A percentile compares a stretch with the other conserved stretches of the same genome.
Evolutionary conservation across 2,888 invertebrate species (phyloP).

Genomic region (Emmelina monodactyla): DNA sequence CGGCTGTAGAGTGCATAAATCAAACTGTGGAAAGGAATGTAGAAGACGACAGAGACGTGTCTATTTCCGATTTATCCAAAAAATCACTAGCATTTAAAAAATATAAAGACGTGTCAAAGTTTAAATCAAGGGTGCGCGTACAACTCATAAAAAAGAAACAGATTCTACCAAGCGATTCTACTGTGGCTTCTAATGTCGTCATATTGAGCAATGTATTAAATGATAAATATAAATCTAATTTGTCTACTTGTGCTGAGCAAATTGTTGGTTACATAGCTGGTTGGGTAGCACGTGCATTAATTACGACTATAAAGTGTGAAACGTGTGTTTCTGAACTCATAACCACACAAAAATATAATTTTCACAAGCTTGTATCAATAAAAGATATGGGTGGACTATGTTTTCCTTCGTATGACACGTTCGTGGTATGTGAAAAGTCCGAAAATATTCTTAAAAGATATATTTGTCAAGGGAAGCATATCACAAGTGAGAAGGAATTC

Average conservation of each 20-base stretch:
- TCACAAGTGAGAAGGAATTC: too few relatives aligned
- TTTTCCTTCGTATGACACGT: conserved; percentile 3
- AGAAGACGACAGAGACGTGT: background rate
- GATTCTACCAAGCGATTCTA: too few relatives aligned
- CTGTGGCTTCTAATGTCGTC: too few relatives aligned
- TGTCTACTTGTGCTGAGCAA: too few relatives aligned
- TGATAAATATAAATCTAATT: too few relatives aligned
- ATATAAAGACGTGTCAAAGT: too few relatives aligned
- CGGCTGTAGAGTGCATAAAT: background rate
- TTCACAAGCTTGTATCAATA: conserved; percentile 6
- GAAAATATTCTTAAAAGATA: conserved; percentile 10
- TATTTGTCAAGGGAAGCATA: too few relatives aligned
- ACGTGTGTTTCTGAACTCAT: conserved; percentile 2
- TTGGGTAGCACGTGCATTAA: conserved; percentile 2
- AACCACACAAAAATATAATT: conserved; percentile 2
- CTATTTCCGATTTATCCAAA: background rate
- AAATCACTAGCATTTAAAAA: too few relatives aligned
- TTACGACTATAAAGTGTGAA: conserved; percentile 4
- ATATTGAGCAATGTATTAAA: too few relatives aligned
- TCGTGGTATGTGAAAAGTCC: conserved; percentile 5
- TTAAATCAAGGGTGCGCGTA: too few relatives aligned
- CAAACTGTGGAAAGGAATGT: background rate
- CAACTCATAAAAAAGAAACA: too few relatives aligned
- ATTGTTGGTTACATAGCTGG: conserved; percentile 9
- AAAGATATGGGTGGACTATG: conserved; percentile 11